Evolutionary conservation across 2,113 vertebrate genomes (phyloP).

Genomic region (Speoplatyrhinus poulsoni): DNA sequence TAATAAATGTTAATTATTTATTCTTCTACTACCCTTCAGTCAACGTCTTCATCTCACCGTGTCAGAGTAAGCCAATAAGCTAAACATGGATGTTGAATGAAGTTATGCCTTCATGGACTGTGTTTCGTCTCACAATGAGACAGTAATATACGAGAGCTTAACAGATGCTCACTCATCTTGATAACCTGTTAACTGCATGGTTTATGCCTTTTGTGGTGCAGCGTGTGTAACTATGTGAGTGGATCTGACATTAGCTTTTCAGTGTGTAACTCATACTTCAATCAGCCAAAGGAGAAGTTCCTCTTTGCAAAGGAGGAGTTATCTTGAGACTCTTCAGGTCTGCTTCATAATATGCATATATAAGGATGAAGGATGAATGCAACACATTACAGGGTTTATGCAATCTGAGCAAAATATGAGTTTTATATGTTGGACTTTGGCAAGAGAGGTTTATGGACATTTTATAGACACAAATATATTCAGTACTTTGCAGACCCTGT

Average conservation of each 20-base stretch:
- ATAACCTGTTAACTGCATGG: constrained; percentile 32
- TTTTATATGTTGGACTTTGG: constrained; percentile 2
- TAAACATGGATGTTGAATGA: constrained; percentile 34
- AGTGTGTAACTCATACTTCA: constrained; percentile 29
- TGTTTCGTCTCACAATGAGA: constrained; percentile 72
- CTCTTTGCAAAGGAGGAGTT: constrained; percentile 5
- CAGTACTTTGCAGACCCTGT: constrained; percentile 19
- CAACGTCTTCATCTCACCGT: constrained; percentile 33
- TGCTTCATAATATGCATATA: constrained; percentile 64
- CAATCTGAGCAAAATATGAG: constrained; percentile 42
- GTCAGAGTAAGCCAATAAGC: constrained; percentile 37
- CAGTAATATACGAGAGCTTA: constrained; percentile 33
- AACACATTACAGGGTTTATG: constrained; percentile 58
- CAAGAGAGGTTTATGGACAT: constrained; percentile 7
- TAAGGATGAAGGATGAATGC: constrained; percentile 40
- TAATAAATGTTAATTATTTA: constrained; percentile 28
- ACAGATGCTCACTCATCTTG: constrained; percentile 24
- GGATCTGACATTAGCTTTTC: constrained; percentile 21
- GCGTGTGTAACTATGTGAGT: constrained; percentile 13
- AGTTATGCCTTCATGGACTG: constrained; percentile 62
- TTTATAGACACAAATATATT: constrained; percentile 21
- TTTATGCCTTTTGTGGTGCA: constrained; percentile 30
- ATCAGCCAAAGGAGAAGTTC: constrained; percentile 33
- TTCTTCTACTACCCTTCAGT: constrained; percentile 30
- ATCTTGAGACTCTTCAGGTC: constrained; percentile 29